These are phyloP conservation scores for Pandemis corylana DNA, from an alignment of 2,888 invertebrate genomes.

Conservation along the genomic window DNA sequence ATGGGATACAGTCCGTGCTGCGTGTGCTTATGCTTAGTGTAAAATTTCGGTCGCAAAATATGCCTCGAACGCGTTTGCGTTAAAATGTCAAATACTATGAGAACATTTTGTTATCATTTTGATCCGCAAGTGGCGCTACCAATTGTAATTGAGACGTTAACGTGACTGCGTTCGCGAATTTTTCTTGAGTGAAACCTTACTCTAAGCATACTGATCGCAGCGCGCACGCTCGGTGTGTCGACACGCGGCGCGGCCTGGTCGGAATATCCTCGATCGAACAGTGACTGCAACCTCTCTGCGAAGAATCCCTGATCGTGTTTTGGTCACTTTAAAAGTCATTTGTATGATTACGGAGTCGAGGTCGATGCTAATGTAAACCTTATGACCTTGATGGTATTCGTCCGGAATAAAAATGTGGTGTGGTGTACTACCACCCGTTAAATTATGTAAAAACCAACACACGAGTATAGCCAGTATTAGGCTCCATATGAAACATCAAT, in stretches of 20 bases:
- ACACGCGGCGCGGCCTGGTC: slow-evolving; percentile 23
- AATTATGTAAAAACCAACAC: background rate
- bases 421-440: background rate
- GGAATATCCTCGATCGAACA: slow-evolving; percentile 32
- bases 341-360: slow-evolving; percentile 28
- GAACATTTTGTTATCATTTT: too few relatives aligned
- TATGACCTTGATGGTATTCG: slow-evolving; percentile 20
- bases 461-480: too few relatives aligned
- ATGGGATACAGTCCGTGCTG: background rate
- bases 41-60: too few relatives aligned
- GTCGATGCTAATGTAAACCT: slow-evolving; percentile 29
- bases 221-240: slow-evolving; percentile 5
- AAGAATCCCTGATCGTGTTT: slow-evolving; percentile 30
- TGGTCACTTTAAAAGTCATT: slow-evolving; percentile 31
- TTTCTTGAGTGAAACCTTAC: too few relatives aligned
- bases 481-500: too few relatives aligned
- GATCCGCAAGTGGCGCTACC: too few relatives aligned
- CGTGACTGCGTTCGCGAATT: too few relatives aligned
- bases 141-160: too few relatives aligned
- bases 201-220: background rate
- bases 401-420: slow-evolving; percentile 38
- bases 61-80: too few relatives aligned
- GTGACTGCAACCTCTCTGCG: slow-evolving; percentile 7
- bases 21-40: background rate
- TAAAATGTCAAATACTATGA: too few relatives aligned